Conservation (phyloP, 2,113 vertebrate species). For the Polypterus bichir region DNA sequence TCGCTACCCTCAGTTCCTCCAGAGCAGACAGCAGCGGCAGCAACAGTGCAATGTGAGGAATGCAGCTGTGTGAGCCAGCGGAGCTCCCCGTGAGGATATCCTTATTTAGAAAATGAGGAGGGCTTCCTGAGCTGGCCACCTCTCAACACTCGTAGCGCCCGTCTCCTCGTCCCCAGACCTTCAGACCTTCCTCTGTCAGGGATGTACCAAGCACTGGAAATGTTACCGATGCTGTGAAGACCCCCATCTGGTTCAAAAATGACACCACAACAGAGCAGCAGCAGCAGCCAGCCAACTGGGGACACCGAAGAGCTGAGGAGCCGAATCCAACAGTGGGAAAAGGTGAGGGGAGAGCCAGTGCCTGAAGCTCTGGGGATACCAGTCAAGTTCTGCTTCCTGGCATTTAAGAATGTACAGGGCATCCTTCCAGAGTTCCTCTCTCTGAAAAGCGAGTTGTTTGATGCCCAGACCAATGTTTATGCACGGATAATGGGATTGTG, state of each 20-base stretch:
- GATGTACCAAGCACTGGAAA: neutral
- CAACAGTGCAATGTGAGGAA: no score
- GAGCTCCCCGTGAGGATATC: conserved; percentile 17
- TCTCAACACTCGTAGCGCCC: conserved; percentile 4
- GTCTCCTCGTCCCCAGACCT: neutral
- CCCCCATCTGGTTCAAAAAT: conserved; percentile 20
- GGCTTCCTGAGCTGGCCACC: conserved; percentile 7
- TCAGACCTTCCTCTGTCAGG: neutral
- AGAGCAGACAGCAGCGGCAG: no score
- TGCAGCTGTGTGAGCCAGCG: no score
- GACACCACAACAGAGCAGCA: conserved; percentile 25
- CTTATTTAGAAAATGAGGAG: conserved; percentile 37
- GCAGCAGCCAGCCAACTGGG: conserved; percentile 8
- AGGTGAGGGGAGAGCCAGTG: conserved; percentile 21
- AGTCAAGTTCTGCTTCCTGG: neutral
- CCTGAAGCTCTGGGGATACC: neutral
- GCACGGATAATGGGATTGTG: neutral
- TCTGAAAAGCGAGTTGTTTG: neutral
- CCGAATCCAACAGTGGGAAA: conserved; percentile 20
- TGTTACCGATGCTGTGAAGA: conserved; percentile 4
- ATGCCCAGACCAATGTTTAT: neutral
- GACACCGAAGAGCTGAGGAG: conserved; percentile 12
- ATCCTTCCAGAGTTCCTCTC: neutral
- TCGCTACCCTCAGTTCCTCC: no score
- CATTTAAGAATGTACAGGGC: neutral